Evolutionary conservation across 2,113 vertebrate genomes (phyloP), one percentile per base, ranked within the genome.

Genomic region (Columba livia): DNA sequence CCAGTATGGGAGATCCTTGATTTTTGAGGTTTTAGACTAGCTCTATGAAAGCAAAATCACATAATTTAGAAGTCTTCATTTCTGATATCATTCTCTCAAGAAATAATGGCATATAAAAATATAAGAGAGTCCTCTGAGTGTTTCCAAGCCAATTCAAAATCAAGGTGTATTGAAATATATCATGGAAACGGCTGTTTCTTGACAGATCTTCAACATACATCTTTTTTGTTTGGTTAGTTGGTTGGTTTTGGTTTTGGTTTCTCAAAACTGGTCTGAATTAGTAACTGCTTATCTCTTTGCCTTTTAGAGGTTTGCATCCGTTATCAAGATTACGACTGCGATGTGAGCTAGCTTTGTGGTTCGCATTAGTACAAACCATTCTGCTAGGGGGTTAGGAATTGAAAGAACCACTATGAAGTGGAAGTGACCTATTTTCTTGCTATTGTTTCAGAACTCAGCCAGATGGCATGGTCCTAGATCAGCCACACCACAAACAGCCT

Each of bases 351-450:
- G 19, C 56, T 87, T 81, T 64, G 83, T 28, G 6, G 17, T 69
- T 82, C 77, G 21, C 32, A 18, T 72, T 69, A 75, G 28, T 67
- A 53, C 31, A 78, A 70, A 66, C 10, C 50, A 54, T 20, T 71
- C 51, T 65, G 48, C 26, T 67, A 21, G 38, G 13, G 50, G 51
- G 36, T 47, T 84, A 84, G 80, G 75, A 79, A 88, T 38, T 86
- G 61, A 89, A 77, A 79, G 69, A 82, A 92, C 60, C n/a, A 61
- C 34, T 44, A 29, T 56, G 66, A 72, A 47, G 53, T 67, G 60
- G n/a, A 77, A 73, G 17, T 79, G 86, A 77, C 88, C 72, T 92
- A 57, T 94, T 96, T 96, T 86, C 61, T 90, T 83, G 31, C 64
- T 79, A 23, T 65, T 70, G 58, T 82, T 92, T 96, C 79, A 91